Evolutionary conservation across 1,140 invertebrate species (phyloP).

Genomic region (Zaprionus inermis): DNA sequence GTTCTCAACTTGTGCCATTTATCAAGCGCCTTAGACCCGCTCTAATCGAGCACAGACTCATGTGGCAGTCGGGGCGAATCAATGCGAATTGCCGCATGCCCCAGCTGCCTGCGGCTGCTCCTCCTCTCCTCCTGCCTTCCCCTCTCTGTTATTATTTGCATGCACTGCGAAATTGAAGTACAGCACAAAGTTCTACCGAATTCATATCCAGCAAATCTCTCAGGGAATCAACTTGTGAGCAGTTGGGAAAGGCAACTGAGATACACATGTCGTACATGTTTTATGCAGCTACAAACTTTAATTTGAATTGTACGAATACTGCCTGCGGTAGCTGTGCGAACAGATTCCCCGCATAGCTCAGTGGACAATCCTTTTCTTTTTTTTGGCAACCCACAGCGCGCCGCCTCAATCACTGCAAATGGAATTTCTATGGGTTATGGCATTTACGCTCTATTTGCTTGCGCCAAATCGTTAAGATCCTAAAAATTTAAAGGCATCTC

Average conservation of each 20-base stretch:
- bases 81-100: constrained; percentile 65
- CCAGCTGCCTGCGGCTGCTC: constrained; percentile 41
- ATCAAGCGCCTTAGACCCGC: constrained; percentile 50
- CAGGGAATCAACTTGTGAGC: not conserved
- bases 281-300: constrained; percentile 64
- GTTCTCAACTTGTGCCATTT: constrained; percentile 64
- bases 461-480: not conserved
- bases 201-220: constrained; percentile 46
- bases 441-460: constrained; percentile 2
- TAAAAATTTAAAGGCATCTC: not conserved
- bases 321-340: not conserved
- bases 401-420: not conserved
- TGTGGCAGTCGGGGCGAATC: constrained; percentile 63
- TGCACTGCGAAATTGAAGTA: constrained; percentile 75
- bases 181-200: constrained; percentile 70
- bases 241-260: constrained; percentile 4
- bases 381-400: no score
- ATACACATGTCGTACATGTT: constrained; percentile 46
- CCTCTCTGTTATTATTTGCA: constrained; percentile 52
- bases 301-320: constrained; percentile 58
- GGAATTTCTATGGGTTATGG: not conserved
- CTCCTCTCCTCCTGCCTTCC: not conserved
- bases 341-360: not conserved
- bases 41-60: constrained; percentile 69
- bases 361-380: not conserved